A percentile compares a stretch with the other conserved stretches of the same genome.
Conservation (phyloP, 2,888 invertebrate species). For the Trichopoda pennipes region DNA sequence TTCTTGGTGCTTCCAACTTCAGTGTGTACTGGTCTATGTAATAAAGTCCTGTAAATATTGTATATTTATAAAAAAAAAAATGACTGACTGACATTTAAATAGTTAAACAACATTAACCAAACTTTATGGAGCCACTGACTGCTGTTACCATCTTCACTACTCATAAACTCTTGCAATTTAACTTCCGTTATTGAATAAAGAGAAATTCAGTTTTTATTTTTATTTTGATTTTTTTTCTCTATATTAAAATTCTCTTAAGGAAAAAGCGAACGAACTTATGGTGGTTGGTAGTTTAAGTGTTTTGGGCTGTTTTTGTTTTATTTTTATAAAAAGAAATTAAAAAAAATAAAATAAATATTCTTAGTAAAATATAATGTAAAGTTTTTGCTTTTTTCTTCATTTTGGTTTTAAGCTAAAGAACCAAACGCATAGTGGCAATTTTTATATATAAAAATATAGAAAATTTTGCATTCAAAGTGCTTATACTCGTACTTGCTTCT, state of each 20-base stretch:
- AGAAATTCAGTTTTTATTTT: constrained; percentile 4
- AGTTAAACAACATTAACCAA: constrained; percentile 60
- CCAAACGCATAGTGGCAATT: constrained; percentile 60
- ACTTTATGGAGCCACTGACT: constrained; percentile 45
- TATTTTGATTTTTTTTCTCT: background rate
- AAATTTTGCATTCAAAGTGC: constrained; percentile 56
- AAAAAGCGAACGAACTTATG: constrained; percentile 54
- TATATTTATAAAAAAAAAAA: background rate
- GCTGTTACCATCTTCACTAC: constrained; percentile 15
- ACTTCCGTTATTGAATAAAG: constrained; percentile 64
- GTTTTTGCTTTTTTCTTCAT: constrained; percentile 11
- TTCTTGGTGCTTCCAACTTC: constrained; percentile 15
- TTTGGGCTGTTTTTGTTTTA: constrained; percentile 37
- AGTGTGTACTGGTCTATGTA: background rate
- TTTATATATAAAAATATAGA: constrained; percentile 33
- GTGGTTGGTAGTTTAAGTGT: constrained; percentile 64
- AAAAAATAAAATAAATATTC: constrained; percentile 20
- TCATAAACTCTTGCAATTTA: constrained; percentile 32
- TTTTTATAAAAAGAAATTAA: constrained; percentile 21
- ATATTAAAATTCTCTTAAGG: constrained; percentile 18
- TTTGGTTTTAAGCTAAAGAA: constrained; percentile 14
- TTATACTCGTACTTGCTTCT: constrained; percentile 56
- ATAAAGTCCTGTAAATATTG: constrained; percentile 29
- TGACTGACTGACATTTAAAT: constrained; percentile 62
- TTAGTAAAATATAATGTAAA: constrained; percentile 16